Conservation (phyloP, 2,888 invertebrate genomes). For the Allacma fusca region DNA sequence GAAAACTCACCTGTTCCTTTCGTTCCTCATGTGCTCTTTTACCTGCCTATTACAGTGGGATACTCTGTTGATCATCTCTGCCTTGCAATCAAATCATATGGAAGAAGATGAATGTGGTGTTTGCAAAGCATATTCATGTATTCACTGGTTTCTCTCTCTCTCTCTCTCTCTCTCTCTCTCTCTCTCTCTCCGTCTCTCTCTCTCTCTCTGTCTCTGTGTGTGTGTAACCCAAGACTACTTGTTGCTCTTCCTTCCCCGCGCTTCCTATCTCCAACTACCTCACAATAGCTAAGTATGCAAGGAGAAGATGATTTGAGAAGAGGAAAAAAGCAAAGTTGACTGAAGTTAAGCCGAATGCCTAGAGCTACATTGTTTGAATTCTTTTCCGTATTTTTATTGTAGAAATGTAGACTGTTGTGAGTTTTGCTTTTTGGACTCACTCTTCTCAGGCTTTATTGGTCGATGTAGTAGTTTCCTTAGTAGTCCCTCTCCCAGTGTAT, state of each 20-base stretch:
- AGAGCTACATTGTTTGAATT: conserved; percentile 12
- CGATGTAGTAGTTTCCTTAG: no score
- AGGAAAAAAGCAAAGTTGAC: background rate
- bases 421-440: no score
- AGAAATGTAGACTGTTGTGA: background rate
- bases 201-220: background rate
- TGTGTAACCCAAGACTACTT: conserved; percentile 13
- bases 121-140: conserved; percentile 12
- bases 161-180: background rate
- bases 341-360: conserved; percentile 7
- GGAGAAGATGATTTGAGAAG: background rate
- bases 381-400: conserved; percentile 2
- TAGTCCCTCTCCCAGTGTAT: no score
- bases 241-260: conserved; percentile 5
- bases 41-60: background rate
- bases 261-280: background rate
- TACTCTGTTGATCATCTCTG: background rate
- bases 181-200: no score
- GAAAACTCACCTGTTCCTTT: conserved; percentile 5
- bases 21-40: background rate
- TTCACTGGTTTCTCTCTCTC: background rate
- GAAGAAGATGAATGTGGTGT: conserved; percentile 6
- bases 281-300: background rate
- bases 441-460: no score
- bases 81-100: conserved; percentile 5